Conservation (phyloP, 2,113 vertebrate genomes). For the Todiramphus saurophagus region DNA sequence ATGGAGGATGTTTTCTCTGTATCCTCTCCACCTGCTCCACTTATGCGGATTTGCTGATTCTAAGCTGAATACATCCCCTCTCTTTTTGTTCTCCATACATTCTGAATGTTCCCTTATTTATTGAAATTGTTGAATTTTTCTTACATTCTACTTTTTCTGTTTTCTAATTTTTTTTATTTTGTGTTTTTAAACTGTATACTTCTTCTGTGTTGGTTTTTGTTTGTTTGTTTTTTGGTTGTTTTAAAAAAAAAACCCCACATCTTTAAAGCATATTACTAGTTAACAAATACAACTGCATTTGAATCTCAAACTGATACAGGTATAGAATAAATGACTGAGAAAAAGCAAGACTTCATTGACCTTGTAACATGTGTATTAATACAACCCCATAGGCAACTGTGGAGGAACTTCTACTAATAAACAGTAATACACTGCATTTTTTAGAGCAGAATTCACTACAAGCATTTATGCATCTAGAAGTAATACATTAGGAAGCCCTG, state of each 20-base stretch:
- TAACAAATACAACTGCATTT: background rate
- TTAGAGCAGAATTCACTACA: background rate
- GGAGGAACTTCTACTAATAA: background rate
- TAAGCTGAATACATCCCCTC: background rate
- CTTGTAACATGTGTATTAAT: background rate
- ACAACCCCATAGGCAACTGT: background rate
- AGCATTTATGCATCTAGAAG: background rate
- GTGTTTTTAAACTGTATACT: too few species aligned
- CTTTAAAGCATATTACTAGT: background rate
- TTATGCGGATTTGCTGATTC: background rate
- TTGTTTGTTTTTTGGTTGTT: too few species aligned
- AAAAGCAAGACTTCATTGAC: background rate
- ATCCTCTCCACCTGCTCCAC: background rate
- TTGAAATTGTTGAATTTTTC: background rate
- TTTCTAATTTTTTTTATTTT: too few species aligned
- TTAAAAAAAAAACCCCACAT: background rate
- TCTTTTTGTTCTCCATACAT: background rate
- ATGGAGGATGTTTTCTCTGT: background rate
- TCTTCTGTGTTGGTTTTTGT: too few species aligned
- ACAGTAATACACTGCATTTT: background rate
- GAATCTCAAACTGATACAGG: background rate
- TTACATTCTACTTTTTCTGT: background rate
- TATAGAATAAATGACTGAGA: background rate
- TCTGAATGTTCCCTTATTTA: background rate
- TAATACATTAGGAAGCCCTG: background rate